Evolutionary conservation across 2,113 vertebrate species (phyloP).

Genomic region (Cavia porcellus): DNA sequence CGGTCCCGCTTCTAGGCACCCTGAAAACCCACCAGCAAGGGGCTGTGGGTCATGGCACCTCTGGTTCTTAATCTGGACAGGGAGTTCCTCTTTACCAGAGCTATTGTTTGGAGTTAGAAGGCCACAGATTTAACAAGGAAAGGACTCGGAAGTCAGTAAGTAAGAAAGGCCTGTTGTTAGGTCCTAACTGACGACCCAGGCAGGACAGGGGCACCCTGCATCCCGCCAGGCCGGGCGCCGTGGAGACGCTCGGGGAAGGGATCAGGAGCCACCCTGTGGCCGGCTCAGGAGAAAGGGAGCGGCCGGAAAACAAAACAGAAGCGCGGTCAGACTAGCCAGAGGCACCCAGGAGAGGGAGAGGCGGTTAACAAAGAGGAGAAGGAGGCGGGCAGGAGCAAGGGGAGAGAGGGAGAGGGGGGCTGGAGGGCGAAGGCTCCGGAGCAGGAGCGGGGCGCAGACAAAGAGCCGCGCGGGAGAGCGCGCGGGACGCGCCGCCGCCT

Average conservation of each 20-base stretch:
- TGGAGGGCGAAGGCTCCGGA: not conserved
- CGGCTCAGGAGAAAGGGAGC: constrained; percentile 39
- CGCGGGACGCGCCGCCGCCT: not conserved
- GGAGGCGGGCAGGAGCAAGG: not conserved
- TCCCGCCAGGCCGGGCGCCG: constrained; percentile 73
- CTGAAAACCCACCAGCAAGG: not conserved
- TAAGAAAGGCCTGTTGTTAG: constrained; percentile 64
- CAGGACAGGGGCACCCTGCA: constrained; percentile 52
- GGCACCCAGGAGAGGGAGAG: not conserved
- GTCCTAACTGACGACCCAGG: not conserved
- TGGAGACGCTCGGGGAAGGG: constrained; percentile 68
- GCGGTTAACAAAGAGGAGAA: constrained; percentile 64
- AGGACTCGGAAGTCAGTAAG: constrained; percentile 82
- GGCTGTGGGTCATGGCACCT: not conserved
- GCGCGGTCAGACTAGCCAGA: not conserved
- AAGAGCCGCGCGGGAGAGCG: not conserved
- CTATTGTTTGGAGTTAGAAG: constrained; percentile 19
- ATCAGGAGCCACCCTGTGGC: constrained; percentile 72
- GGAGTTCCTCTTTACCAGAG: not conserved
- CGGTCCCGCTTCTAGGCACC: not conserved
- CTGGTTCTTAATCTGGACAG: not conserved
- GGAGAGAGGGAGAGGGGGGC: not conserved
- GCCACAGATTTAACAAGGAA: constrained; percentile 27
- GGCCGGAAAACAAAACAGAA: not conserved
- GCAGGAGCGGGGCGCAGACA: not conserved